Base-by-base conservation (phyloP, 2,888 invertebrate species). In the Chydorus sphaericus region DNA sequence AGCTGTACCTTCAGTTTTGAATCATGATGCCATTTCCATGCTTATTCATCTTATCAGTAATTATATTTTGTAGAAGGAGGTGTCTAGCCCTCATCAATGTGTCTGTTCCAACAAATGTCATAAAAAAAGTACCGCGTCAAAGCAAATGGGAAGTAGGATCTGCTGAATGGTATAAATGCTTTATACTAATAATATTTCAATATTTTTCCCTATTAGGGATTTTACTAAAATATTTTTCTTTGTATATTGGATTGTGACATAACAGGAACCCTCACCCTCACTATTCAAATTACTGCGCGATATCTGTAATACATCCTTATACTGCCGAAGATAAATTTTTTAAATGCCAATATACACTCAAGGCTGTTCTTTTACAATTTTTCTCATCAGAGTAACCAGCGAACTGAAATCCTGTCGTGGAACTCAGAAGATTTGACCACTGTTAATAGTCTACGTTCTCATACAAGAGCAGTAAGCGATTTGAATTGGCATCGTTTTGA, bases 111-210 rank as follows among this genome's bases (percentile, higher is more conserved):
- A 76, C 76, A 10, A 82, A 80, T 63, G 76, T 78, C 1, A 73
- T 88, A 10, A 80, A 81, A 61, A 87, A 87, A 64, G 85, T 87
- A 66, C 82, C 84, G 29, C 76, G 90, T 20, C 86, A 90, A 66
- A 91, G 90, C 66, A 91, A 93, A 73, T 92, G 91, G 71, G 92
- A 93, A 68, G 88, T 92, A 1, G 85, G 86, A 4, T 85, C 87
- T 14, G 89, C 91, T 0, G 91, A 92, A 72, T 93, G 91, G n/a
- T n/a, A n/a, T n/a, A n/a, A n/a, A n/a, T n/a, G n/a, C n/a, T n/a
- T n/a, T n/a, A n/a, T n/a, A n/a, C n/a, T n/a, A n/a, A n/a, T n/a
- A n/a, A n/a, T n/a, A n/a, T n/a, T n/a, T n/a, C n/a, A n/a, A n/a
- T n/a, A n/a, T n/a, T n/a, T n/a, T n/a, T n/a, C n/a, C n/a, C n/a